Percentiles rank a stretch among this genome's conserved stretches.
phyloP scores from a whole-genome alignment of 2,797 vertebrate genomes.

The Austrolebias charrua region DNA sequence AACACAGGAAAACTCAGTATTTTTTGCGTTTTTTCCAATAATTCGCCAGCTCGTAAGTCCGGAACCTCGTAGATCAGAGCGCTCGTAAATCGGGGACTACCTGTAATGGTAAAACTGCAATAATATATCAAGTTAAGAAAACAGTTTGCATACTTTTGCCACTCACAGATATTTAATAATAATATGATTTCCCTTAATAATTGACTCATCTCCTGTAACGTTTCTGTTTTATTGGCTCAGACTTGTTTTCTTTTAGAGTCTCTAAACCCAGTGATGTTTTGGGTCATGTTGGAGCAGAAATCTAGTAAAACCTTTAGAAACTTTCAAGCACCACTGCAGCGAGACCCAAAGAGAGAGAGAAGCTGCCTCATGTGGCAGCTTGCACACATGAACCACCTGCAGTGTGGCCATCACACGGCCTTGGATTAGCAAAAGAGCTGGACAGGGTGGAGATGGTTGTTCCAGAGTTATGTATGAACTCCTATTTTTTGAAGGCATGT shows the following conservation, averaged over 20 bases:
- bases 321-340: slow-evolving; percentile 12
- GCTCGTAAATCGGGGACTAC: too few relatives aligned
- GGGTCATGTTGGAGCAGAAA: slow-evolving; percentile 4
- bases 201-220: too few relatives aligned
- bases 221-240: too few relatives aligned
- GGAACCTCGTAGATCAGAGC: too few relatives aligned
- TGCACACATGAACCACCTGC: slow-evolving; percentile 6
- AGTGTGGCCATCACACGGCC: background rate
- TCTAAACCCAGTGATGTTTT: slow-evolving; percentile 1
- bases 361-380: slow-evolving; percentile 15
- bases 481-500: background rate
- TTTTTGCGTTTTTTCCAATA: too few relatives aligned
- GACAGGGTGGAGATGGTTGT: slow-evolving; percentile 21
- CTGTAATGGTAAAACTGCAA: too few relatives aligned
- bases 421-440: slow-evolving; percentile 22
- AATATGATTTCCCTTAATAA: too few relatives aligned
- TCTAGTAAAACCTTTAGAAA: background rate
- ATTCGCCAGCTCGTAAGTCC: too few relatives aligned
- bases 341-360: slow-evolving; percentile 30
- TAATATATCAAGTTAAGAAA: too few relatives aligned
- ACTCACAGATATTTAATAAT: too few relatives aligned
- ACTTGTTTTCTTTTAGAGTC: background rate
- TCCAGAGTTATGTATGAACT: background rate
- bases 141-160: too few relatives aligned
- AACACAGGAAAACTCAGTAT: too few relatives aligned